Conservation (phyloP, 2,797 vertebrate species). For the Eutrigla gurnardus region DNA sequence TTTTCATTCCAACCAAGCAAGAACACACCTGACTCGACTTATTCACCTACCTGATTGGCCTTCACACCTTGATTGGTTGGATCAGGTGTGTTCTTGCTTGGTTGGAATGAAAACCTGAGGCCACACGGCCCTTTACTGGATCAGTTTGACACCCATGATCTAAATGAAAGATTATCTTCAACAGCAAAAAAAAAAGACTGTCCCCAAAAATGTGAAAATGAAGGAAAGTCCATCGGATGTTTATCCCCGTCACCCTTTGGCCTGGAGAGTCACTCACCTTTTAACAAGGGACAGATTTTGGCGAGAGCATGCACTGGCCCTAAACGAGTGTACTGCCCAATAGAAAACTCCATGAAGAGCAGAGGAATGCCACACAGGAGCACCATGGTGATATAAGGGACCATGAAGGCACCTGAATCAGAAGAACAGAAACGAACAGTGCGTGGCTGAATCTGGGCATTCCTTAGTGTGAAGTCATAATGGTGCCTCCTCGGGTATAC, state of each 20-base stretch:
- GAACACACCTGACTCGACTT: too few species aligned
- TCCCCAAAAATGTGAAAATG: neutral
- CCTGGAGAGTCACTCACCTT: constrained; percentile 80
- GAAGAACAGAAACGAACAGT: constrained; percentile 1
- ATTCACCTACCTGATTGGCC: too few species aligned
- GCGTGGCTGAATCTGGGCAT: neutral
- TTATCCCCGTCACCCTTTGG: neutral
- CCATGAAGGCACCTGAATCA: constrained; percentile 82
- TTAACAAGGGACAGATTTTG: constrained; percentile 84
- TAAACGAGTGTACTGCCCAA: constrained; percentile 83
- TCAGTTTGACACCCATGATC: too few species aligned
- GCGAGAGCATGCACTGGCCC: constrained; percentile 81
- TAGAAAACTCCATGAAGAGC: constrained; percentile 82
- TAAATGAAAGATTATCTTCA: neutral
- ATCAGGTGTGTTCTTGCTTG: too few species aligned
- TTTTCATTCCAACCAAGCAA: too few species aligned
- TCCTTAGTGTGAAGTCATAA: too few species aligned
- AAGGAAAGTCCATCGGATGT: neutral
- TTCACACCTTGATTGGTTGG: too few species aligned
- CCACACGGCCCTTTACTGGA: too few species aligned
- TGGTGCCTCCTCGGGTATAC: too few species aligned
- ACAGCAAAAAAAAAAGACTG: neutral
- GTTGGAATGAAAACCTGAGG: too few species aligned
- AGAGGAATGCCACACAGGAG: constrained; percentile 83
- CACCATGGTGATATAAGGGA: constrained; percentile 84